Conservation (phyloP, 2,113 vertebrate species). For the Zapus hudsonius region DNA sequence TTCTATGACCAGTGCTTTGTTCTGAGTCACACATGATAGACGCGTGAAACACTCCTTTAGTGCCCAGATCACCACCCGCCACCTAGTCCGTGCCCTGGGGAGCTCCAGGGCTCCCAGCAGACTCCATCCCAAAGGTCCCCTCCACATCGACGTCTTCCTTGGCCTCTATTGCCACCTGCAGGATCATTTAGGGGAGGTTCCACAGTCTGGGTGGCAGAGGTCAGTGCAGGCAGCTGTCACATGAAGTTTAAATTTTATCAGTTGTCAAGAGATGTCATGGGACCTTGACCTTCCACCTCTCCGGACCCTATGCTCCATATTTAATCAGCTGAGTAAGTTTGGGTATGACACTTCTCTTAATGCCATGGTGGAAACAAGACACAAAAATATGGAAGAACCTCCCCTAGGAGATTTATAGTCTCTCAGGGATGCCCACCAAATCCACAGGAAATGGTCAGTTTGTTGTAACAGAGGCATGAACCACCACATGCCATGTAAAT, state of each 20-base stretch:
- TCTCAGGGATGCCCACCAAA: neutral
- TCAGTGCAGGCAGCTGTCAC: neutral
- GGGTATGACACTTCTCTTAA: neutral
- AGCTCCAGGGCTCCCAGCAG: neutral
- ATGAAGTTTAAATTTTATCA: neutral
- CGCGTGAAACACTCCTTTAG: neutral
- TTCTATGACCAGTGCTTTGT: neutral
- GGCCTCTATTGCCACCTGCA: conserved; percentile 60
- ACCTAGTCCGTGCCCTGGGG: neutral
- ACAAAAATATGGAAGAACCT: neutral
- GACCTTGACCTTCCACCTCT: neutral
- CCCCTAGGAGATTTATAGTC: neutral
- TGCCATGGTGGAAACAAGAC: neutral
- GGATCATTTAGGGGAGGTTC: neutral
- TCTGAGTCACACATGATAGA: neutral
- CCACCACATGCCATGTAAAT: neutral
- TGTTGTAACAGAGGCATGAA: neutral
- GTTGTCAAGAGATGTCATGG: neutral
- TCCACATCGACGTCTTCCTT: neutral
- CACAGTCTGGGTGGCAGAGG: neutral
- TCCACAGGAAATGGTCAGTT: neutral
- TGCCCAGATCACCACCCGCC: neutral
- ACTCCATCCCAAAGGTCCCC: no score
- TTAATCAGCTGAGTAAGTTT: neutral
- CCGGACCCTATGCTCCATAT: neutral